phyloP scores from a whole-genome alignment of 2,113 vertebrate species.

The Crotalus tigris region DNA sequence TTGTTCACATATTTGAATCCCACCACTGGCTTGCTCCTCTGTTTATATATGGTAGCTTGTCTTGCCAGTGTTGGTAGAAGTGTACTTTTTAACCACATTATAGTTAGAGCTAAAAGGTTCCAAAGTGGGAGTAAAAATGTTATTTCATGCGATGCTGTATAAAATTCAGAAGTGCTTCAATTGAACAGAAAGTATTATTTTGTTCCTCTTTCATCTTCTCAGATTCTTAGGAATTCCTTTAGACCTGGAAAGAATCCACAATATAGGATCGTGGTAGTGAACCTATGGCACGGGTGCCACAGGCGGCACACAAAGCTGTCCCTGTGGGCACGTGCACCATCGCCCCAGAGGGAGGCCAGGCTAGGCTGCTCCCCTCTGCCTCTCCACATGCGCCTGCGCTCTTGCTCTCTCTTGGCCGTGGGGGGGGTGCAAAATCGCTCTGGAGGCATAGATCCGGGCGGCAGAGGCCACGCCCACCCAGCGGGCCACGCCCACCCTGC shows the following conservation, averaged over 20 bases:
- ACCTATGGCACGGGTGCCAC: too few relatives aligned
- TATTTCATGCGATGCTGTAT: not conserved
- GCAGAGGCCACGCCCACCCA: too few relatives aligned
- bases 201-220: not conserved
- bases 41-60: not conserved
- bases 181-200: not conserved
- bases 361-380: too few relatives aligned
- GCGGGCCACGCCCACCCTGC: too few relatives aligned
- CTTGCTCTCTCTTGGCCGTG: too few relatives aligned
- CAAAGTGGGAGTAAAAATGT: not conserved
- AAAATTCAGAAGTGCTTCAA: not conserved
- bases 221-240: conserved; percentile 9
- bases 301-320: too few relatives aligned
- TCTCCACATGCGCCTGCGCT: too few relatives aligned
- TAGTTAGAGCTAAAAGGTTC: not conserved
- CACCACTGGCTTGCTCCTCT: not conserved
- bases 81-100: not conserved
- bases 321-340: too few relatives aligned
- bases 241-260: not conserved
- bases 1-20: too few relatives aligned
- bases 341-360: too few relatives aligned
- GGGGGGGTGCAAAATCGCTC: too few relatives aligned
- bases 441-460: too few relatives aligned
- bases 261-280: not conserved
- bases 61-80: not conserved